phyloP scores from a whole-genome alignment of 2,113 vertebrate genomes.

The Lophura nycthemera region DNA sequence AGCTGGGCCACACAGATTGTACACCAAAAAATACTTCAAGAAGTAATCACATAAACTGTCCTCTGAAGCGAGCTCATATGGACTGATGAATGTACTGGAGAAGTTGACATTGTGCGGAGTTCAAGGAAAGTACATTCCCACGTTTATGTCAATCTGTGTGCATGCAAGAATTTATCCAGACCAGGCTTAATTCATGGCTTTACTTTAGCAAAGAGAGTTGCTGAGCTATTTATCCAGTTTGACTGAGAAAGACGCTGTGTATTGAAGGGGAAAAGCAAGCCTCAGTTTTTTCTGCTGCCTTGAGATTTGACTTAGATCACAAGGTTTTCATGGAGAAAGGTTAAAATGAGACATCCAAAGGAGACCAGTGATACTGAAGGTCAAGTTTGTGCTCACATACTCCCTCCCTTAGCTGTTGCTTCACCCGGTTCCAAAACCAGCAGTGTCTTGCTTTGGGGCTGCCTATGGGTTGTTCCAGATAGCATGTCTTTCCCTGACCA shows the following conservation, averaged over 20 bases:
- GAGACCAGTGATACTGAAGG: neutral
- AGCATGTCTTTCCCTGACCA: neutral
- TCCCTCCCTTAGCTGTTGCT: neutral
- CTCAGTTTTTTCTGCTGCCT: neutral
- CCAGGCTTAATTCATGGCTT: neutral
- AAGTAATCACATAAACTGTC: neutral
- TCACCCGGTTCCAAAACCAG: neutral
- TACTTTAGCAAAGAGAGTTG: neutral
- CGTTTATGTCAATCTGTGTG: neutral
- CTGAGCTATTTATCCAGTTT: neutral
- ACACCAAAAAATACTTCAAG: neutral
- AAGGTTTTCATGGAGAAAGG: neutral
- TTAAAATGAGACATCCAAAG: neutral
- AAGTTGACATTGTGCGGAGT: neutral
- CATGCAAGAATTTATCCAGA: neutral
- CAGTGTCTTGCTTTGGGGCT: neutral
- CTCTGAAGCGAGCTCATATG: neutral
- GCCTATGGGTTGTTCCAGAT: neutral
- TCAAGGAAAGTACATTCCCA: neutral
- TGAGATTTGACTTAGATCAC: neutral
- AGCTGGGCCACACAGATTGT: neutral
- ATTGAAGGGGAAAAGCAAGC: neutral
- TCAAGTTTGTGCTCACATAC: neutral
- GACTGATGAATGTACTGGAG: neutral
- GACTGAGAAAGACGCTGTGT: neutral